A percentile compares a stretch with the other conserved stretches of the same genome.
Evolutionary conservation across 2,797 vertebrate species (phyloP).

Genomic region (Melanotaenia maccullochi): DNA sequence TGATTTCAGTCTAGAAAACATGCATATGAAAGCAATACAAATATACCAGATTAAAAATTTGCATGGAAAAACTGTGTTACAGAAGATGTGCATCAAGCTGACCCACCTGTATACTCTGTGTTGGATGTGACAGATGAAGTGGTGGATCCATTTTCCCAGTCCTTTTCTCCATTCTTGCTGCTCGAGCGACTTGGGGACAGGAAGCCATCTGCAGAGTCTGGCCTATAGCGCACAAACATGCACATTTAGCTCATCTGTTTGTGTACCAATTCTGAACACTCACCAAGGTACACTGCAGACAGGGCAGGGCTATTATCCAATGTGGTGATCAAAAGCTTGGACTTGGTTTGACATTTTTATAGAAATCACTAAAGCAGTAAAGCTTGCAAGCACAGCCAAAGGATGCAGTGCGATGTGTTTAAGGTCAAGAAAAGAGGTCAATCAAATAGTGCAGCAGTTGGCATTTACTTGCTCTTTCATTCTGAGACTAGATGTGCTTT

Average conservation of each 20-base stretch:
- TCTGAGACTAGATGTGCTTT: neutral
- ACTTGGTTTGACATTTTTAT: slow-evolving; percentile 8
- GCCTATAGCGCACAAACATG: slow-evolving; percentile 76
- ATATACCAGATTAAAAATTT: neutral
- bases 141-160: slow-evolving; percentile 98
- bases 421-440: slow-evolving; percentile 30
- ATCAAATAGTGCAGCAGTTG: slow-evolving; percentile 30
- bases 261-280: slow-evolving; percentile 15
- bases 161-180: slow-evolving; percentile 96
- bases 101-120: slow-evolving; percentile 94
- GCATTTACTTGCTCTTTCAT: slow-evolving; percentile 43
- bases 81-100: neutral
- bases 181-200: slow-evolving; percentile 91
- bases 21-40: slow-evolving; percentile 1
- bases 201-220: slow-evolving; percentile 95
- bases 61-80: neutral
- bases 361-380: slow-evolving; percentile 36
- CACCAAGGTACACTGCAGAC: slow-evolving; percentile 19
- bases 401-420: slow-evolving; percentile 23
- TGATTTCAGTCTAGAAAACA: neutral
- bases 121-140: slow-evolving; percentile 96
- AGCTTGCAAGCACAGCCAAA: slow-evolving; percentile 60
- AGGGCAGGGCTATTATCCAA: slow-evolving; percentile 17
- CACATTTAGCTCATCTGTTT: slow-evolving; percentile 39
- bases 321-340: slow-evolving; percentile 25